Percentiles rank a stretch among this genome's conserved stretches.
Evolutionary conservation across 1,140 invertebrate species (phyloP).

Genomic region (Sycobia sp.): DNA sequence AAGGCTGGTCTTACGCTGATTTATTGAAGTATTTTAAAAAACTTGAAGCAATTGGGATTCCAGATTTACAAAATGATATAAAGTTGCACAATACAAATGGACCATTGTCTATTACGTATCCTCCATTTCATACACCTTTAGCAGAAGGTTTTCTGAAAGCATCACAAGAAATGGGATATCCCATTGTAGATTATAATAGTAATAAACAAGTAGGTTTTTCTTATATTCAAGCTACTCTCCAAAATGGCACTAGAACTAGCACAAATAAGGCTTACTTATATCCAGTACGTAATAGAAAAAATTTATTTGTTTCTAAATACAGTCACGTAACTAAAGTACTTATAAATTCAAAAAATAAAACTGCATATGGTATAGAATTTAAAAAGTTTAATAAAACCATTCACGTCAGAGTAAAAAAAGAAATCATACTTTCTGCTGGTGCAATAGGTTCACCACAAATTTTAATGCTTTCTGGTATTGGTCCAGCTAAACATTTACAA

Average conservation of each 20-base stretch:
- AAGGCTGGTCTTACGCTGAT: slow-evolving; percentile 84
- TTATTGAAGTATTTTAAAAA: slow-evolving; percentile 76
- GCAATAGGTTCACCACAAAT: slow-evolving; percentile 64
- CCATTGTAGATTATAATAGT: slow-evolving; percentile 65
- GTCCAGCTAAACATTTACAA: too few species aligned
- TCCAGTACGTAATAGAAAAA: slow-evolving; percentile 69
- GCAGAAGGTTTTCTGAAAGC: slow-evolving; percentile 64
- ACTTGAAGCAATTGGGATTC: neutral
- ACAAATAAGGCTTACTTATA: slow-evolving; percentile 72
- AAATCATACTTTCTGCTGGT: slow-evolving; percentile 67
- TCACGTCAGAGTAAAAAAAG: slow-evolving; percentile 57
- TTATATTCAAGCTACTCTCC: slow-evolving; percentile 72
- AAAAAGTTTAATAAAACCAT: slow-evolving; percentile 46
- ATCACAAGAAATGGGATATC: slow-evolving; percentile 65
- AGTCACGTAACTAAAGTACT: slow-evolving; percentile 72
- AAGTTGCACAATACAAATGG: neutral
- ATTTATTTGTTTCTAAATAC: slow-evolving; percentile 73
- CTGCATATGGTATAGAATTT: slow-evolving; percentile 72
- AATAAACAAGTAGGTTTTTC: slow-evolving; percentile 66
- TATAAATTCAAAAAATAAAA: slow-evolving; percentile 66
- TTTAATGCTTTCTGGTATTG: too few species aligned
- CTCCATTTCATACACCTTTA: neutral
- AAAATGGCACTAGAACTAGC: slow-evolving; percentile 72
- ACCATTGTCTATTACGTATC: neutral
- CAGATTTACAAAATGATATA: neutral